Evolutionary conservation across 2,888 invertebrate genomes (phyloP).

Genomic region (Anaspis maculata): DNA sequence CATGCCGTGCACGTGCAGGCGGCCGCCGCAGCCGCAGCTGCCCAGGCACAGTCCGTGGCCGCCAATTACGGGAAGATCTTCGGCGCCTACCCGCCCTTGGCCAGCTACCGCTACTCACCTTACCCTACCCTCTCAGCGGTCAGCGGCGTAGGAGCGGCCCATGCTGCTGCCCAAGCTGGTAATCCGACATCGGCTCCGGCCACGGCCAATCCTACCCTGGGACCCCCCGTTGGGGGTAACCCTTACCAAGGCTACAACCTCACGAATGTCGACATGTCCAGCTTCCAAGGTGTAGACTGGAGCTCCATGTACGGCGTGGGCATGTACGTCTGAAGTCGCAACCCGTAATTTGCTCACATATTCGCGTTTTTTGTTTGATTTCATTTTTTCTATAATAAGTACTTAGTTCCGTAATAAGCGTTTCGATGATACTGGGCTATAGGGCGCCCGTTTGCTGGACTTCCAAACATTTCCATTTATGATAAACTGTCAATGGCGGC

Average conservation of each 20-base stretch:
- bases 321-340: constrained; percentile 69
- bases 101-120: constrained; percentile 54
- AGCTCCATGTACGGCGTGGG: constrained; percentile 87
- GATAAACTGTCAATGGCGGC: too few relatives aligned
- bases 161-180: constrained; percentile 45
- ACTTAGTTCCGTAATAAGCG: too few relatives aligned
- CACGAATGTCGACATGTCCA: constrained; percentile 85
- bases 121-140: constrained; percentile 47
- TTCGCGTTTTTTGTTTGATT: constrained; percentile 13
- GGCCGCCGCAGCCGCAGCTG: constrained; percentile 48
- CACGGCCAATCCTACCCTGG: constrained; percentile 51
- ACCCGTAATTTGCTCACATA: constrained; percentile 22
- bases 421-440: constrained; percentile 8
- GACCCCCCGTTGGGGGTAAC: constrained; percentile 59
- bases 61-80: constrained; percentile 60
- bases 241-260: constrained; percentile 72
- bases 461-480: too few relatives aligned
- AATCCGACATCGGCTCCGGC: constrained; percentile 44
- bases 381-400: constrained; percentile 13
- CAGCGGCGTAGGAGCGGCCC: constrained; percentile 42
- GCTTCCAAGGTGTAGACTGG: constrained; percentile 89
- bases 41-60: constrained; percentile 53
- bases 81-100: constrained; percentile 52
- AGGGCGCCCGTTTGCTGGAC: constrained; percentile 12
- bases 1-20: constrained; percentile 40